These are phyloP conservation scores for Harpegnathos saltator DNA, from an alignment of 1,140 invertebrate species.

Conservation along the genomic window DNA sequence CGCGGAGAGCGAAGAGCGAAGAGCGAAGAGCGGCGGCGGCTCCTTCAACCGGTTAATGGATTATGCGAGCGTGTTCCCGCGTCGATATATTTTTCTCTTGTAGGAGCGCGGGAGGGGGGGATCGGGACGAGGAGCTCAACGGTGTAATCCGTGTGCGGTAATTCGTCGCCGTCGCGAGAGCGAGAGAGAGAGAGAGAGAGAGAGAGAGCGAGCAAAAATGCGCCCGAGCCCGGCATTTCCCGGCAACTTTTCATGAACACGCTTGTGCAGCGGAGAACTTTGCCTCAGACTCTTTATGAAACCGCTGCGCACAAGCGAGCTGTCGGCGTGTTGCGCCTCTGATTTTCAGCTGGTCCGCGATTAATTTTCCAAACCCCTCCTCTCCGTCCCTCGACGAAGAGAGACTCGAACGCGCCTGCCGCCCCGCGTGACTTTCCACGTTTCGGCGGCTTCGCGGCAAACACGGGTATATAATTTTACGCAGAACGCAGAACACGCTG, in stretches of 20 bases:
- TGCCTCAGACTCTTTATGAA: slow-evolving; percentile 42
- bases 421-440: too few relatives aligned
- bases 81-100: slow-evolving; percentile 43
- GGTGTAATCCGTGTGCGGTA: slow-evolving; percentile 46
- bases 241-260: slow-evolving; percentile 60
- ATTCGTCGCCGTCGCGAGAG: too few relatives aligned
- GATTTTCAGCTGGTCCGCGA: slow-evolving; percentile 8
- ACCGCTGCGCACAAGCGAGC: slow-evolving; percentile 22
- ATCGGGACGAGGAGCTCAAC: slow-evolving; percentile 23
- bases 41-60: slow-evolving; percentile 30
- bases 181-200: too few relatives aligned
- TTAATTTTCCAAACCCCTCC: too few relatives aligned
- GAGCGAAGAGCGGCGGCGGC: background rate
- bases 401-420: too few relatives aligned
- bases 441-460: too few relatives aligned
- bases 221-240: slow-evolving; percentile 37
- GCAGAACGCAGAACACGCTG: too few relatives aligned
- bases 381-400: too few relatives aligned
- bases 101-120: background rate
- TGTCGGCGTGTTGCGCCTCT: too few relatives aligned
- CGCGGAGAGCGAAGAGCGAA: too few relatives aligned
- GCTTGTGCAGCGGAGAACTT: slow-evolving; percentile 53
- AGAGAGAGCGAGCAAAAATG: too few relatives aligned
- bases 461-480: too few relatives aligned
- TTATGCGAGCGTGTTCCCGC: slow-evolving; percentile 15